A percentile compares a stretch with the other conserved stretches of the same genome.
Evolutionary conservation across 92 coral and sea anemone species (phyloP).

Genomic region (Chrysogorgia sp.): DNA sequence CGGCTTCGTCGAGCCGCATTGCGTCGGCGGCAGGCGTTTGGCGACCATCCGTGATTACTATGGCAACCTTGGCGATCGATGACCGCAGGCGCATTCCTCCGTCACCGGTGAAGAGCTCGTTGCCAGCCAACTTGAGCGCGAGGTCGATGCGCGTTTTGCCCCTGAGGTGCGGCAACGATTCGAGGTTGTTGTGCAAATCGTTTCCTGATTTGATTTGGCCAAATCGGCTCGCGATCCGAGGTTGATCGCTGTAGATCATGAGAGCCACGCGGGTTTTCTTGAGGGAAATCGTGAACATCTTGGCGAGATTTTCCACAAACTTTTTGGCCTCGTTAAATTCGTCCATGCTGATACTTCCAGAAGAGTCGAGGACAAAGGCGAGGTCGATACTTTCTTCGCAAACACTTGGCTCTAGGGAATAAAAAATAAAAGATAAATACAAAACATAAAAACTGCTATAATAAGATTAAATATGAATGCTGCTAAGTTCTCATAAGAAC

Average conservation of each 20-base stretch:
- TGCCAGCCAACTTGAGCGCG: slow-evolving; percentile 25
- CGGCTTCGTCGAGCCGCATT: slow-evolving; percentile 40
- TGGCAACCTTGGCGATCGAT: slow-evolving; percentile 25
- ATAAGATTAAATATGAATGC: too few relatives aligned
- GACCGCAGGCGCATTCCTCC: slow-evolving; percentile 34
- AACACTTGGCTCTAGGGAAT: slow-evolving; percentile 5
- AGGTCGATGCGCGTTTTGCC: slow-evolving; percentile 38
- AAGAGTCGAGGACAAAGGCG: slow-evolving; percentile 27
- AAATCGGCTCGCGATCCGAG: slow-evolving; percentile 6
- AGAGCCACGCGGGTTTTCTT: slow-evolving; percentile 13
- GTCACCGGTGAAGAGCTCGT: slow-evolving; percentile 1
- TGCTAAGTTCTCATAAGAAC: too few relatives aligned
- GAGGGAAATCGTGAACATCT: slow-evolving; percentile 13
- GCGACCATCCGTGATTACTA: slow-evolving; percentile 43
- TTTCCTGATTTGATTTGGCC: neutral
- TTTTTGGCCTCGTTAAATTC: slow-evolving; percentile 4
- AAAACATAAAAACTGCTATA: neutral
- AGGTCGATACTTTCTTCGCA: slow-evolving; percentile 20
- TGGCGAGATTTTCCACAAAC: slow-evolving; percentile 9
- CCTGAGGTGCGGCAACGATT: slow-evolving; percentile 26
- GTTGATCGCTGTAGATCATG: slow-evolving; percentile 38
- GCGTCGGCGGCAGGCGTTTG: slow-evolving; percentile 46
- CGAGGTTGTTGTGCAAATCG: neutral
- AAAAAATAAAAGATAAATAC: neutral
- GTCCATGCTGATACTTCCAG: slow-evolving; percentile 22